These are phyloP conservation scores for Leptocoma aspasia DNA, from an alignment of 2,113 vertebrate genomes.

Conservation along the genomic window DNA sequence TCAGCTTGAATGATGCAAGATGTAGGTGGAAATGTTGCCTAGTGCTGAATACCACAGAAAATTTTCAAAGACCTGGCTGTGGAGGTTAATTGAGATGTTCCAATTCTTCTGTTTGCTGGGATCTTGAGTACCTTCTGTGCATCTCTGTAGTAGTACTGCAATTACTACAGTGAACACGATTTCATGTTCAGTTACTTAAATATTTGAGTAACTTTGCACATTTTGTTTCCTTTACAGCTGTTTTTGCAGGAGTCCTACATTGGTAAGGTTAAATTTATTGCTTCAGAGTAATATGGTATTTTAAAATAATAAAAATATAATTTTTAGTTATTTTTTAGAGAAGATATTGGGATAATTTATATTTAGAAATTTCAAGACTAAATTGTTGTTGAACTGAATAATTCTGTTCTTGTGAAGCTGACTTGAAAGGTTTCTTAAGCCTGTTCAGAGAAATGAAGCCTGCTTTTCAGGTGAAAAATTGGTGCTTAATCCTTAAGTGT, in stretches of 20 bases:
- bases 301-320: background rate
- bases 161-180: background rate
- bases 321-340: background rate
- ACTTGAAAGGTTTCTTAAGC: background rate
- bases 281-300: background rate
- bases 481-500: background rate
- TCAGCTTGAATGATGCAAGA: background rate
- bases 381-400: background rate
- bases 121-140: background rate
- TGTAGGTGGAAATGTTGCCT: background rate
- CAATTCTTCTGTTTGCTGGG: background rate
- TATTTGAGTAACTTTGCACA: background rate
- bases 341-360: background rate
- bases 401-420: background rate
- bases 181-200: background rate
- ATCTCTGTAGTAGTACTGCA: background rate
- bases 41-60: background rate
- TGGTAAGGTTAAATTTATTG: constrained; percentile 71
- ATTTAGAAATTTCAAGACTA: background rate
- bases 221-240: constrained; percentile 67
- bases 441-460: background rate
- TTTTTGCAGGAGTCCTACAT: constrained; percentile 72
- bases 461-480: background rate
- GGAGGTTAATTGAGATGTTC: background rate
- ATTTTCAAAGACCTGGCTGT: background rate